Evolutionary conservation across 2,113 vertebrate species (phyloP).

Genomic region (Recurvirostra avosetta): DNA sequence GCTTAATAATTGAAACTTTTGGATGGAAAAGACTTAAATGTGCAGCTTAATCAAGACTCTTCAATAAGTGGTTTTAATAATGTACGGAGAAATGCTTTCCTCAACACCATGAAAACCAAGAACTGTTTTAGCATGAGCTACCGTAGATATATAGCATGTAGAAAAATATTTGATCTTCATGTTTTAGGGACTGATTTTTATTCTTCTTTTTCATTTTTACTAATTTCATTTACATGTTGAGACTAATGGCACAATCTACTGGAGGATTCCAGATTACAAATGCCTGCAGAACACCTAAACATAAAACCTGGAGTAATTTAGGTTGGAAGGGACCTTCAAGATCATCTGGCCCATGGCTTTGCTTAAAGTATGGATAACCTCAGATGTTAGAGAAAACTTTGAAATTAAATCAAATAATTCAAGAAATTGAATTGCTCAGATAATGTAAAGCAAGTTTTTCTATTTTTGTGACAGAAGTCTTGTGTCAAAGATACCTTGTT

Average conservation of each 20-base stretch:
- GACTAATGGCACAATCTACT: fast-evolving
- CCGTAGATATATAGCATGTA: background rate
- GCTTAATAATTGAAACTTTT: background rate
- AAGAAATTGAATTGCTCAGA: background rate
- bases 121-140: background rate
- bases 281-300: background rate
- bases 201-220: background rate
- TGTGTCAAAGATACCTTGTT: background rate
- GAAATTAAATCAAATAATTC: background rate
- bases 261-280: background rate
- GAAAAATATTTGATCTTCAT: background rate
- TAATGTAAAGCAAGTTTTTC: background rate
- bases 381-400: background rate
- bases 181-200: background rate
- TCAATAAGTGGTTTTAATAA: background rate
- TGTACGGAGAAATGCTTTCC: background rate
- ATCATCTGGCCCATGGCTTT: background rate
- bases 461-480: background rate
- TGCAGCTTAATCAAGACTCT: background rate
- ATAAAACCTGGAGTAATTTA: background rate
- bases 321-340: background rate
- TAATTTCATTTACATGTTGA: background rate
- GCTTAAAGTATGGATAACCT: background rate
- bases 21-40: background rate
- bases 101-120: background rate